A percentile compares a stretch with the other conserved stretches of the same genome.
These are phyloP conservation scores for Camponotus floridanus DNA, from an alignment of 1,140 invertebrate species.

Conservation along the genomic window DNA sequence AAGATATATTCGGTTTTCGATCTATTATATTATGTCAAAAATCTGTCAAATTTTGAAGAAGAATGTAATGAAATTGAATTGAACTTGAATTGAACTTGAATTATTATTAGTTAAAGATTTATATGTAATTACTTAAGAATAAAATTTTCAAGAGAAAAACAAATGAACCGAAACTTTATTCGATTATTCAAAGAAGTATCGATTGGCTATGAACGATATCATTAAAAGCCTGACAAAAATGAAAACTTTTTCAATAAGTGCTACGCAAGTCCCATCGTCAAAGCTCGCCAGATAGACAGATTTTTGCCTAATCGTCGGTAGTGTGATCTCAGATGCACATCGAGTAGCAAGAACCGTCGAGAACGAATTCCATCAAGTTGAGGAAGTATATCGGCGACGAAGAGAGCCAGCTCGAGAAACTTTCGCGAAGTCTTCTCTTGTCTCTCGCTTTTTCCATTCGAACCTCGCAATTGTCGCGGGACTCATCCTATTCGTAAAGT, in stretches of 20 bases:
- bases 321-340: conserved; percentile 49
- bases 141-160: not conserved
- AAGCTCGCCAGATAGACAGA: conserved; percentile 54
- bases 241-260: conserved; percentile 16
- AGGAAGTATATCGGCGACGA: conserved; percentile 65
- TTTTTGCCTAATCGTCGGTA: conserved; percentile 64
- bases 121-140: not conserved
- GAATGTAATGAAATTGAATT: no score
- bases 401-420: conserved; percentile 59
- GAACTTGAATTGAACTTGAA: no score
- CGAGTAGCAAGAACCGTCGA: conserved; percentile 25
- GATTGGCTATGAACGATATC: not conserved
- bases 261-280: not conserved
- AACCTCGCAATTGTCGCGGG: conserved; percentile 38
- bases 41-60: not conserved
- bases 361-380: conserved; percentile 71
- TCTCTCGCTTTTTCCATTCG: conserved; percentile 48
- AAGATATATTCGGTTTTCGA: not conserved
- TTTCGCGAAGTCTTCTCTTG: conserved; percentile 52
- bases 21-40: conserved; percentile 3
- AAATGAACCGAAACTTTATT: not conserved
- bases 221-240: conserved; percentile 16
- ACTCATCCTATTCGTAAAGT: conserved; percentile 44
- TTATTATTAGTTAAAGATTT: not conserved
- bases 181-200: not conserved